A percentile compares a stretch with the other conserved stretches of the same genome.
phyloP scores from a whole-genome alignment of 2,797 vertebrate species.

The Gouania willdenowi region DNA sequence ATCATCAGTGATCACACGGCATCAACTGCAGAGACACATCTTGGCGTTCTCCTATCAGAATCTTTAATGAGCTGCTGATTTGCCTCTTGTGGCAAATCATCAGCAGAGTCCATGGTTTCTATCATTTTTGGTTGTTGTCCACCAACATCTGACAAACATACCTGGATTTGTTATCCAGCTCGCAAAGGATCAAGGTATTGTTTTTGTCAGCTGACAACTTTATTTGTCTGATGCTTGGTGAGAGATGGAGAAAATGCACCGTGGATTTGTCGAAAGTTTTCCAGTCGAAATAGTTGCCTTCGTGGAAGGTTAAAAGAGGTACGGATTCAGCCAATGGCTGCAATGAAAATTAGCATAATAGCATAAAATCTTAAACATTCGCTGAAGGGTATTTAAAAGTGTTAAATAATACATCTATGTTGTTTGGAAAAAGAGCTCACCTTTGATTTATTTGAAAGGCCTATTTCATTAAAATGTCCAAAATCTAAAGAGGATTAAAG shows the following conservation, averaged over 20 bases:
- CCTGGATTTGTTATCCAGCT: conserved; percentile 8
- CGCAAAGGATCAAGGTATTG: background rate
- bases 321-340: conserved; percentile 14
- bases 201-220: conserved; percentile 3
- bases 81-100: background rate
- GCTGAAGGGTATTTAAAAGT: conserved; percentile 9
- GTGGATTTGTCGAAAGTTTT: conserved; percentile 15
- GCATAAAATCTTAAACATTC: conserved; percentile 9
- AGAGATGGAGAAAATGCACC: conserved; percentile 4
- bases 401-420: conserved; percentile 3
- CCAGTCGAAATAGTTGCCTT: conserved; percentile 6
- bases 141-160: conserved; percentile 9
- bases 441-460: conserved; percentile 4
- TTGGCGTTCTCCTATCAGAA: conserved; percentile 7
- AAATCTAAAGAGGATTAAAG: no score
- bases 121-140: conserved; percentile 2
- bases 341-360: background rate
- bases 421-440: background rate
- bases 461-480: conserved; percentile 1
- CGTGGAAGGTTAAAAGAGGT: conserved; percentile 6
- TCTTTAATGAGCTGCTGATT: conserved; percentile 26
- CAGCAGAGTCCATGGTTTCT: background rate
- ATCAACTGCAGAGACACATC: conserved; percentile 9
- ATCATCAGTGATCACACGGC: conserved; percentile 22
- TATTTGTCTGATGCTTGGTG: conserved; percentile 18